A percentile compares a stretch with the other conserved stretches of the same genome.
phyloP scores from a whole-genome alignment of 1,140 invertebrate species.

The Triops longicaudatus region DNA sequence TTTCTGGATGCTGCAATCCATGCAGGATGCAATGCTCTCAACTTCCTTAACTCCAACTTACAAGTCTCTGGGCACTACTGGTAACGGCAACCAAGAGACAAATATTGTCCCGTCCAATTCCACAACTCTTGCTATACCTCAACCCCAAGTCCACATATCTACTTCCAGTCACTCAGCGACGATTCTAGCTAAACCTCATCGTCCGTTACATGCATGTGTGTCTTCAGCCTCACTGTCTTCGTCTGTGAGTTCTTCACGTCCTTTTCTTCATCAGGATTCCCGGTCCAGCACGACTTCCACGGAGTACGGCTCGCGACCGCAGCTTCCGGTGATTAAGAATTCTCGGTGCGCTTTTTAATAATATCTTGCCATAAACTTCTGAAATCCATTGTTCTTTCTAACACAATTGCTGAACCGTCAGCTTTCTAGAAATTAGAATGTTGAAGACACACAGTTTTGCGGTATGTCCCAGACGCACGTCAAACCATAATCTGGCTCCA shows the following conservation, averaged over 20 bases:
- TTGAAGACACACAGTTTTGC: too few species aligned
- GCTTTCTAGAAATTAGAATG: too few species aligned
- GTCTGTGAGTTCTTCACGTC: background rate
- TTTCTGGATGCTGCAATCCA: constrained; percentile 26
- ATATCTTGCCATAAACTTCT: constrained; percentile 11
- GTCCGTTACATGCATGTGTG: background rate
- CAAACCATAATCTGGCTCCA: too few species aligned
- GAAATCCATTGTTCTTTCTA: background rate
- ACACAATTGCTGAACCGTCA: too few species aligned
- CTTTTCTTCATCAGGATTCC: background rate
- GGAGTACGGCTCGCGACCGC: background rate
- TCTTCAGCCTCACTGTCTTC: background rate
- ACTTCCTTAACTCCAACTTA: background rate
- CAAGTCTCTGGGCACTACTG: background rate
- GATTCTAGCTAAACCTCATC: background rate
- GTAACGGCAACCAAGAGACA: background rate
- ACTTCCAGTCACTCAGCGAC: background rate
- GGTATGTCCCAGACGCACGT: too few species aligned
- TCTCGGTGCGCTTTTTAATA: background rate
- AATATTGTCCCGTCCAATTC: background rate
- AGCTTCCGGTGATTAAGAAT: background rate
- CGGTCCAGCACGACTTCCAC: background rate
- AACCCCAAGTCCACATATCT: background rate
- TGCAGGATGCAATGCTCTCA: constrained; percentile 24
- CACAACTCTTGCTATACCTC: background rate